Conservation (phyloP, 2,888 invertebrate species). For the Ophion costatus region DNA sequence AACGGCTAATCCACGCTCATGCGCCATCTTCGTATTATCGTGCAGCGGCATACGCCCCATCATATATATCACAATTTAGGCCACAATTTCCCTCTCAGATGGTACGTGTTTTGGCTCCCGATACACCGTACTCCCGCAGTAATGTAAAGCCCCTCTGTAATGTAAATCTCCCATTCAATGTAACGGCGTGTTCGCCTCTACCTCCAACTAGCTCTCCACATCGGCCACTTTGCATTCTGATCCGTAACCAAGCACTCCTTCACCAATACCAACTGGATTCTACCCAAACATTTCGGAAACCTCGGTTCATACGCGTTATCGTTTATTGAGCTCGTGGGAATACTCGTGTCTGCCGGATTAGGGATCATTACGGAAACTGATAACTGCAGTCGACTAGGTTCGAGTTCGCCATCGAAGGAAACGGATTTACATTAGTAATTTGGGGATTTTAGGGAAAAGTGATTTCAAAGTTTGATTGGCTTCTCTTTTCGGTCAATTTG, state of each 20-base stretch:
- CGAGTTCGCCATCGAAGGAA: constrained; percentile 24
- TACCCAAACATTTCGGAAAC: constrained; percentile 53
- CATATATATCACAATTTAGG: constrained; percentile 51
- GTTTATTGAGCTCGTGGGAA: constrained; percentile 63
- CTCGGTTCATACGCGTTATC: constrained; percentile 66
- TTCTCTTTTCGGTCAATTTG: not conserved
- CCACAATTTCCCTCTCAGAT: constrained; percentile 54
- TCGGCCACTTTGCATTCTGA: constrained; percentile 60
- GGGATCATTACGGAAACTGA: constrained; percentile 48
- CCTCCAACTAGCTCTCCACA: constrained; percentile 37
- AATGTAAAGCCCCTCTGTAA: constrained; percentile 69
- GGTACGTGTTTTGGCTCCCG: constrained; percentile 55
- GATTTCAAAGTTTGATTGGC: not conserved
- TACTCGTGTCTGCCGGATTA: constrained; percentile 48
- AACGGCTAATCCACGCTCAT: constrained; percentile 64
- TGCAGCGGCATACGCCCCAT: not conserved
- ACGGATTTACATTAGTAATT: not conserved
- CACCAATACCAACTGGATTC: constrained; percentile 41
- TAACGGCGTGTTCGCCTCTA: constrained; percentile 16
- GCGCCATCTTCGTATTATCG: constrained; percentile 59
- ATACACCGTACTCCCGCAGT: constrained; percentile 60
- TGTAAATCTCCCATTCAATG: constrained; percentile 37
- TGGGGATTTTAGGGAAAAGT: not conserved
- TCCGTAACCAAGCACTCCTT: constrained; percentile 41
- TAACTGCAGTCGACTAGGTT: constrained; percentile 22